phyloP scores from a whole-genome alignment of 2,113 vertebrate genomes.

The Climacteris rufus region DNA sequence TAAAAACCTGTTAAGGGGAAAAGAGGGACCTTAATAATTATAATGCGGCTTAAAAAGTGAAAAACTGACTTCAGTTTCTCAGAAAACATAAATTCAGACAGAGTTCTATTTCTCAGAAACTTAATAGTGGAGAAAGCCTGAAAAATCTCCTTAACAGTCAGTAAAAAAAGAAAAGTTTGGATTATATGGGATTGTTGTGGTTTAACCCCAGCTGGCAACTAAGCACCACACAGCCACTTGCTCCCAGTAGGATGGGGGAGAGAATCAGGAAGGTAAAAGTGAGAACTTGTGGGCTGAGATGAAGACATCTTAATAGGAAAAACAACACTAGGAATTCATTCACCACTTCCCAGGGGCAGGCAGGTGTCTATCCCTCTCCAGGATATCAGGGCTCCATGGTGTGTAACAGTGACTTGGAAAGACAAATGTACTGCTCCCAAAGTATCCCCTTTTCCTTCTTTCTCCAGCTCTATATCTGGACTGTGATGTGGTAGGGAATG shows the following conservation, averaged over 20 bases:
- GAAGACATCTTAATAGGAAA: background rate
- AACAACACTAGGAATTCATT: background rate
- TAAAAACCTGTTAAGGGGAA: background rate
- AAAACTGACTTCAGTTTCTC: background rate
- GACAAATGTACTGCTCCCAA: background rate
- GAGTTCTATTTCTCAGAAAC: background rate
- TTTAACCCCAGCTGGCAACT: background rate
- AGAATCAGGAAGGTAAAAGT: background rate
- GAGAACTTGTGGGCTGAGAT: fast-evolving
- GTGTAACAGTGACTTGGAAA: fast-evolving
- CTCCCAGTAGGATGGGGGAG: background rate
- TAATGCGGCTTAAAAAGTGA: background rate
- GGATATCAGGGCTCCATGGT: fast-evolving
- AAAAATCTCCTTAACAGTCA: background rate
- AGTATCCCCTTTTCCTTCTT: background rate
- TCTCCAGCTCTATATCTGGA: fast-evolving
- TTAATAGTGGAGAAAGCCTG: background rate
- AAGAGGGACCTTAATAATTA: background rate
- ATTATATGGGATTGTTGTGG: background rate
- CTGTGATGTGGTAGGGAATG: background rate
- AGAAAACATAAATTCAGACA: background rate
- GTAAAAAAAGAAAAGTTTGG: background rate
- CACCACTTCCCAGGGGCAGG: fast-evolving
- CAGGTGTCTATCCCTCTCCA: background rate
- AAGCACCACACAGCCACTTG: fast-evolving